Evolutionary conservation across 2,797 vertebrate species (phyloP), one percentile per base, ranked within the genome.

Genomic region (Hoplostethus atlanticus): DNA sequence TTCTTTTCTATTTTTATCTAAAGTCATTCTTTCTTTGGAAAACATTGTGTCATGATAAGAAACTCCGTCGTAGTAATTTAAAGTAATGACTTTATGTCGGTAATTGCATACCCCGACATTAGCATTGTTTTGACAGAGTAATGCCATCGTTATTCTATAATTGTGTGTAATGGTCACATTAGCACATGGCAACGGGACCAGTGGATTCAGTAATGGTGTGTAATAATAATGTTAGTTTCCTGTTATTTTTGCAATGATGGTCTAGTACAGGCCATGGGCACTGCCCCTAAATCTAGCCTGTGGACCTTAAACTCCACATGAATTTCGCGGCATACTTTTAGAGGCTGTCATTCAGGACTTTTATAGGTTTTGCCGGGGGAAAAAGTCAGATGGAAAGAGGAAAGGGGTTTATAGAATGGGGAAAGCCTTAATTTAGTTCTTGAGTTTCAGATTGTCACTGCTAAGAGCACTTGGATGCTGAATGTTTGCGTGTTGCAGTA

Each of bases 181-280:
- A 85, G 80, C 38, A 44, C 62, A 63, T 46, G 67, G 70, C 77
- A 79, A 77, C 76, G 78, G 64, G 73, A 62, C 70, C 15, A 0
- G 68, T 73, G 52, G 34, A 66, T 82, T 79, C 64, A 68, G 76
- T 90, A 86, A 90, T 88, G 65, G 67, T 68, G 67, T 76, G 48
- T 81, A 82, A 85, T 90, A 90, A 87, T 90, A 87, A 77, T 40
- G 57, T 64, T 68, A 64, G 56, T 81, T 91, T 92, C 89, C 89
- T 91, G 90, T 83, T 90, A 87, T 91, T 92, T 80, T 60, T 17
- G 71, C 60, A 72, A 73, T 79, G 57, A 80, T 77, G 55, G 69
- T 76, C 62, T 13, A 80, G 68, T 25, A 48, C 30, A 65, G 75
- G 56, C 34, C 63, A 7, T 16, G 56, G 75, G 66, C 58, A 28